Evolutionary conservation across 2,888 invertebrate species (phyloP), one percentile per base, ranked within the genome.

Genomic region (Dendrolimus houi): DNA sequence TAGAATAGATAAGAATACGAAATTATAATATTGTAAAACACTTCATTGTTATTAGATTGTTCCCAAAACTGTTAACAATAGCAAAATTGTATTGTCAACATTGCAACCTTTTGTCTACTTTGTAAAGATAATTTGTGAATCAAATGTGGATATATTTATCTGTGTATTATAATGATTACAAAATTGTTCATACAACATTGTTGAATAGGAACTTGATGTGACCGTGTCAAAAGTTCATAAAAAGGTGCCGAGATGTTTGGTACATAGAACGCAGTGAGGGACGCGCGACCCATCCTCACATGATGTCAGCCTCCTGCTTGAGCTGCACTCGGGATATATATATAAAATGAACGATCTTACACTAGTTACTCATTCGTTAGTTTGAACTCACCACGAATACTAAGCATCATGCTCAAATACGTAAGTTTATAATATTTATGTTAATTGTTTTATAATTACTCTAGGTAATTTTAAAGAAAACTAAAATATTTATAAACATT

Each of bases 371-470:
- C 89, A 90, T 87, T 90, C 90, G 87, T 85, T 85, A 84, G 81
- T 82, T 81, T 85, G 85, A 85, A 83, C 85, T 85, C 87, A 79
- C 79, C 76, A 81, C 79, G 87, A 83, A 81, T 75, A 85, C 83
- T 76, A 73, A 87, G 75, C 86, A 87, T 68, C 81, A 90, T 90
- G 90, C 76, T 88, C 67, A 90, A 87, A 90, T 88, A 88, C 87
- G 90, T 90, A 81, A 90, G 89, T 89, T 56, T 60, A 57, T 62
- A 62, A 57, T 66, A 57, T 67, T 65, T 65, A 67, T 29, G 29
- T 29, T 29, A 29, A 29, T 57, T 53, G 56, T 56, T 58, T 57
- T 42, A 42, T 61, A 62, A 62, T 65, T 61, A 59, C 56, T 57
- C 53, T 41, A 54, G 29, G 29, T 29, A 6, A 3, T 29, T 29